A percentile compares a stretch with the other conserved stretches of the same genome.
These are phyloP conservation scores for Indicator maculatus DNA, from an alignment of 2,113 vertebrate species.

Conservation along the genomic window DNA sequence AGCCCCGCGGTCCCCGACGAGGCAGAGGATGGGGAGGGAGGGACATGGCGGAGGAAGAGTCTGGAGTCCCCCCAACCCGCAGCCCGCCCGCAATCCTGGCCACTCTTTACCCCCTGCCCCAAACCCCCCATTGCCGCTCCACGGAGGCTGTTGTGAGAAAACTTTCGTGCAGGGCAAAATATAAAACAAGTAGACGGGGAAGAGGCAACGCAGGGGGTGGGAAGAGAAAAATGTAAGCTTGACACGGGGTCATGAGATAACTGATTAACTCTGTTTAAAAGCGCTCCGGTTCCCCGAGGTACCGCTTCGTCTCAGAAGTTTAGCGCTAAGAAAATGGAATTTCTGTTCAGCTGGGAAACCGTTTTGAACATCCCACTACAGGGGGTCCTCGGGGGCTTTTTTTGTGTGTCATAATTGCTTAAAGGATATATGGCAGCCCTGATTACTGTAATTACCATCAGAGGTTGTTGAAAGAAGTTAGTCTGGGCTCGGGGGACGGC, in stretches of 20 bases:
- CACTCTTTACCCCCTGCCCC: neutral
- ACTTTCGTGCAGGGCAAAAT: slow-evolving; percentile 27
- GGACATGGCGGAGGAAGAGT: neutral
- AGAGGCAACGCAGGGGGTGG: slow-evolving; percentile 5
- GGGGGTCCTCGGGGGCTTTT: slow-evolving; percentile 81
- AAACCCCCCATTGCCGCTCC: neutral
- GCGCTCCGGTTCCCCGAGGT: slow-evolving; percentile 63
- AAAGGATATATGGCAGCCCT: slow-evolving; percentile 93
- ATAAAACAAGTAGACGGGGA: slow-evolving; percentile 17
- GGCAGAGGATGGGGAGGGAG: neutral
- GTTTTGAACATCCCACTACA: slow-evolving; percentile 85
- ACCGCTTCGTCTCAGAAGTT: slow-evolving; percentile 59
- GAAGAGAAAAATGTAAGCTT: slow-evolving; percentile 64
- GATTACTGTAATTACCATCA: slow-evolving; percentile 97
- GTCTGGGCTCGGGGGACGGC: slow-evolving; percentile 73
- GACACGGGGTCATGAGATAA: slow-evolving; percentile 74
- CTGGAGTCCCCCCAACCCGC: neutral
- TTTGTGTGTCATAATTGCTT: slow-evolving; percentile 90
- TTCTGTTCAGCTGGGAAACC: slow-evolving; percentile 80
- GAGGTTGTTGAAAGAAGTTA: slow-evolving; percentile 84
- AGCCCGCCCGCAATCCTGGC: neutral
- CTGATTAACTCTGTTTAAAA: slow-evolving; percentile 71
- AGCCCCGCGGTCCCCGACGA: neutral
- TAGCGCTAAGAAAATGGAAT: slow-evolving; percentile 68
- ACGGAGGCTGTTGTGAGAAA: neutral